Base-by-base conservation (phyloP, 1,140 invertebrate species). In the Nylanderia fulva region DNA sequence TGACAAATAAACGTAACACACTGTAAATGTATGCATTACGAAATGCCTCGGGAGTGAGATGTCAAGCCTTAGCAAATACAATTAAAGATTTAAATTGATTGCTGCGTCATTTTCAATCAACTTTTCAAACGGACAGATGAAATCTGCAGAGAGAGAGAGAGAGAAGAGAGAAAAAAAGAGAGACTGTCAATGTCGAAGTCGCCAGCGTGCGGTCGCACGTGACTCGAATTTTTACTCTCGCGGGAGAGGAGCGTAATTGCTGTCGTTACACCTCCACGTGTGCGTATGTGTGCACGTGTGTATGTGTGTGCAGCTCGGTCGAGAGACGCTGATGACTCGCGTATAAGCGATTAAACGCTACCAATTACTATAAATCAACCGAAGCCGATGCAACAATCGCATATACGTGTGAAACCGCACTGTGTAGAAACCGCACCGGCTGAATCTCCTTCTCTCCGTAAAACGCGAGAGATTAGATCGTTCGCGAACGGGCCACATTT, bases 61-160 rank as follows among this genome's bases (percentile, higher is more conserved):
- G 13, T 7, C 39, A 27, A 21, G n/a, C 18, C 33, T 66, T 66
- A 36, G 63, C 29, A 9, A 18, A 18, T 24, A 29, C 61, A 68
- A 79, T 79, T 68, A 68, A 45, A 66, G 29, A 18, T 21, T 27
- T 29, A 5, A 39, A 33, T 64, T 42, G 75, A 36, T 64, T n/a
- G 45, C 29, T 42, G n/a, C 75, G 75, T 79, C 75, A 68, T 79
- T 79, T 68, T 79, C 75, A 79, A 66, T 79, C 75, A 54, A 52
- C 75, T 27, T 79, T 79, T 66, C 75, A 66, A 45, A 52, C 61
- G 45, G 64, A 68, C 64, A 71, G 77, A 68, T 56, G 64, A 36
- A 71, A 69, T 58, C 42, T 56, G 64, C 77, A n/a, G n/a, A n/a
- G n/a, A n/a, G n/a, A n/a, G n/a, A n/a, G n/a, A n/a, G n/a, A n/a